Evolutionary conservation across 2,113 vertebrate genomes (phyloP).

Genomic region (Periophthalmus modestus): DNA sequence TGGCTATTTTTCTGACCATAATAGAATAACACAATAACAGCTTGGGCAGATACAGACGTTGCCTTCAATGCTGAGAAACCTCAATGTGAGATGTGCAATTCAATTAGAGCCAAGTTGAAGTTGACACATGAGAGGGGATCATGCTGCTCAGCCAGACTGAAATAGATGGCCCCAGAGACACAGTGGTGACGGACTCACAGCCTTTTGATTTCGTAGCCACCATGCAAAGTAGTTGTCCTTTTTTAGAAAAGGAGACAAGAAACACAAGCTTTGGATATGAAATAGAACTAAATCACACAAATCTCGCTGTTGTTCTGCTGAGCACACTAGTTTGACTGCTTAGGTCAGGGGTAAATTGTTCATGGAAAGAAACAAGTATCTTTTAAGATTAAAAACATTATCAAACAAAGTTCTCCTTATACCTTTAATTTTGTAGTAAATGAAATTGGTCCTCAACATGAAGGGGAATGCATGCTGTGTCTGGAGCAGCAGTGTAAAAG

Average conservation of each 20-base stretch:
- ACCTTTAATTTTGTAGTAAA: slow-evolving; percentile 22
- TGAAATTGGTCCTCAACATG: slow-evolving; percentile 35
- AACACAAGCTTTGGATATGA: neutral
- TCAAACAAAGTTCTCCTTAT: neutral
- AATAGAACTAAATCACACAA: too few relatives aligned
- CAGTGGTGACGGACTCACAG: neutral
- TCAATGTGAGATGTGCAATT: slow-evolving; percentile 51
- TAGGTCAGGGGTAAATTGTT: too few relatives aligned
- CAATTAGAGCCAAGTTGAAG: slow-evolving; percentile 41
- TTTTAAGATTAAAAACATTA: too few relatives aligned
- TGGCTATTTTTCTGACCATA: slow-evolving; percentile 38
- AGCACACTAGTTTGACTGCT: too few relatives aligned
- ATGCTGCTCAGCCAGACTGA: slow-evolving; percentile 37
- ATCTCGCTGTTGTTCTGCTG: too few relatives aligned
- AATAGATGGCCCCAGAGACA: slow-evolving; percentile 40
- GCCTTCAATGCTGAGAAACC: slow-evolving; percentile 31
- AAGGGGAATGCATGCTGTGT: slow-evolving; percentile 60
- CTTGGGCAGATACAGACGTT: slow-evolving; percentile 35
- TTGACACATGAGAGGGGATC: slow-evolving; percentile 33
- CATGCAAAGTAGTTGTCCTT: neutral
- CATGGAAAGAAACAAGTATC: too few relatives aligned
- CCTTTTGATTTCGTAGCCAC: neutral
- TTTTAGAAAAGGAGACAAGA: neutral
- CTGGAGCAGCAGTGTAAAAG: slow-evolving; percentile 62
- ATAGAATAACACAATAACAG: slow-evolving; percentile 65